A percentile compares a stretch with the other conserved stretches of the same genome.
Conservation (phyloP, 53 echinoderm and acorn worm genomes). For the Zoroaster sp. region DNA sequence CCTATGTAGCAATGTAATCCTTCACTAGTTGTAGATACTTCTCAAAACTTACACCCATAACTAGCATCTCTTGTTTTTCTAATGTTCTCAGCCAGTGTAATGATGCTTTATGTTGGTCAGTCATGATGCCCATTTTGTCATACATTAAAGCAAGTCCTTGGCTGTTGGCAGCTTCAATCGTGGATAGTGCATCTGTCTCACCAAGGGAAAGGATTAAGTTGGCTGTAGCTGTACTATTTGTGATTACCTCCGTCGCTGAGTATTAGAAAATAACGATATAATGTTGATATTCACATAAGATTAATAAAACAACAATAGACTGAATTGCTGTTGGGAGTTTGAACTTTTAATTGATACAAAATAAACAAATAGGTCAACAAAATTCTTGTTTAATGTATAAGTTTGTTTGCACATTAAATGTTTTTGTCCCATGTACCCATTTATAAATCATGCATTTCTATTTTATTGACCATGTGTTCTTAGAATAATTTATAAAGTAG, state of each 20-base stretch:
- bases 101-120: conserved; percentile 72
- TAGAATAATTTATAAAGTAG: background rate
- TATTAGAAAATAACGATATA: background rate
- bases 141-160: conserved; percentile 56
- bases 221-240: conserved; percentile 56
- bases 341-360: too few species aligned
- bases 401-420: too few species aligned
- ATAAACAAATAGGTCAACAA: too few species aligned
- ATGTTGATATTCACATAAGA: too few species aligned
- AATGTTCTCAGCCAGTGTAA: conserved; percentile 67
- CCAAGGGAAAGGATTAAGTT: conserved; percentile 33
- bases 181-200: conserved; percentile 56
- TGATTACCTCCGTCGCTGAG: conserved; percentile 56
- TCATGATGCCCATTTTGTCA: conserved; percentile 2
- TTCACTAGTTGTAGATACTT: conserved; percentile 35
- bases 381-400: too few species aligned
- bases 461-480: background rate
- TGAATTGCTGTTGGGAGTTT: too few species aligned
- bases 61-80: conserved; percentile 50
- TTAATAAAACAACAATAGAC: too few species aligned
- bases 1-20: background rate
- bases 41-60: conserved; percentile 59
- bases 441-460: background rate
- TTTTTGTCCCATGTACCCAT: too few species aligned
- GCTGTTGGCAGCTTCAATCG: conserved; percentile 60